These are phyloP conservation scores for Lathamus discolor DNA, from an alignment of 2,113 vertebrate species.

Conservation along the genomic window DNA sequence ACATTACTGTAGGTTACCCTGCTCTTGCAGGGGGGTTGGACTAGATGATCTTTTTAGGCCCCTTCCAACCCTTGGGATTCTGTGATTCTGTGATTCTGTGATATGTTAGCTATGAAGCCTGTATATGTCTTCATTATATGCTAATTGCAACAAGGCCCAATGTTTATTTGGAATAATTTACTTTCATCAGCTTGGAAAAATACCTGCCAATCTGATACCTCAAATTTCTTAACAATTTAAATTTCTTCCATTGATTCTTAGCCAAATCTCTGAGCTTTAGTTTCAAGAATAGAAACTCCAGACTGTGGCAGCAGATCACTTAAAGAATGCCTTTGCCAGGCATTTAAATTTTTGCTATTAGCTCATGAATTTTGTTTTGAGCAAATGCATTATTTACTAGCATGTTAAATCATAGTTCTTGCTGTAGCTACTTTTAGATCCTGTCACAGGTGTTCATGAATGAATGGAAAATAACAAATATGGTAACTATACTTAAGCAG, in stretches of 20 bases:
- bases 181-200: neutral
- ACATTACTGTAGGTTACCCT: neutral
- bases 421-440: neutral
- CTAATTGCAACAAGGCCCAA: neutral
- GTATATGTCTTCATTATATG: neutral
- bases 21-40: too few relatives aligned
- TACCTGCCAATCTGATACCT: neutral
- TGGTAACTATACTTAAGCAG: neutral
- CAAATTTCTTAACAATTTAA: neutral
- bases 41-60: too few relatives aligned
- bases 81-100: too few relatives aligned
- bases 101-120: neutral
- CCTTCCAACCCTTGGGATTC: too few relatives aligned
- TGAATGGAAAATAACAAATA: neutral
- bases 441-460: neutral
- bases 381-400: neutral
- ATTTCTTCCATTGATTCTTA: neutral
- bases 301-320: neutral
- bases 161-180: neutral
- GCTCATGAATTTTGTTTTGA: neutral
- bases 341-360: neutral
- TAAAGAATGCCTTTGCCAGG: neutral
- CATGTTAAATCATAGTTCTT: neutral
- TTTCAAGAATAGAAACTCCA: neutral
- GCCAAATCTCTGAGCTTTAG: neutral